These are phyloP conservation scores for Mactra quadrangularis DNA, from an alignment of 1,140 invertebrate genomes.

Conservation along the genomic window DNA sequence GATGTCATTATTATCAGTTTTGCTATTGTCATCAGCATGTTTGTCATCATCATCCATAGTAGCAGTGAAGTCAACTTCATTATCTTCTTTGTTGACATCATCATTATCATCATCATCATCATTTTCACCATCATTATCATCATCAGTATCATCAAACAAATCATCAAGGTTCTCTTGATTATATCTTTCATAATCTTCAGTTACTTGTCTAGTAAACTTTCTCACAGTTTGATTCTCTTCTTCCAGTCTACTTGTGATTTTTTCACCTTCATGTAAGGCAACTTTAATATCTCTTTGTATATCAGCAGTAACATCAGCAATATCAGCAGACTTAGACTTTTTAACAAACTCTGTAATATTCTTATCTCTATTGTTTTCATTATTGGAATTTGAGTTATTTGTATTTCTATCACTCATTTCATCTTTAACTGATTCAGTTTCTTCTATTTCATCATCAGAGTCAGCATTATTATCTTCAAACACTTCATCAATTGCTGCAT, in stretches of 20 bases:
- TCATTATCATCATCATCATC: no score
- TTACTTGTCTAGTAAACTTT: conserved; percentile 64
- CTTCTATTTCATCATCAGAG: conserved; percentile 29
- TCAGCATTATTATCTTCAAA: background rate
- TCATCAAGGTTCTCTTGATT: conserved; percentile 76
- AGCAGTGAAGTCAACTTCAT: no score
- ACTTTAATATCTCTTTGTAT: conserved; percentile 67
- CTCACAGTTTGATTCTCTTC: conserved; percentile 59
- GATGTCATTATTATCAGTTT: no score
- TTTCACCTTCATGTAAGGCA: conserved; percentile 67
- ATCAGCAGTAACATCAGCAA: conserved; percentile 25
- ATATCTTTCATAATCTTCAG: conserved; percentile 74
- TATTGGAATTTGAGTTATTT: background rate
- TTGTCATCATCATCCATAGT: no score
- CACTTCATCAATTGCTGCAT: conserved; percentile 1
- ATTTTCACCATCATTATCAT: conserved; percentile 57
- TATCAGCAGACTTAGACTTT: background rate
- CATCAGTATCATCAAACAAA: conserved; percentile 74
- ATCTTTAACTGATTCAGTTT: no score
- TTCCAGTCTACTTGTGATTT: conserved; percentile 63
- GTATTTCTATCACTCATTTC: no score
- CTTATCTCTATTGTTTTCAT: background rate
- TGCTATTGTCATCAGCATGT: no score
- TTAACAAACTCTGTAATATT: background rate
- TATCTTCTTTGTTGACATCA: no score